Evolutionary conservation across 2,797 vertebrate genomes (phyloP).

Genomic region (Chanos chanos): DNA sequence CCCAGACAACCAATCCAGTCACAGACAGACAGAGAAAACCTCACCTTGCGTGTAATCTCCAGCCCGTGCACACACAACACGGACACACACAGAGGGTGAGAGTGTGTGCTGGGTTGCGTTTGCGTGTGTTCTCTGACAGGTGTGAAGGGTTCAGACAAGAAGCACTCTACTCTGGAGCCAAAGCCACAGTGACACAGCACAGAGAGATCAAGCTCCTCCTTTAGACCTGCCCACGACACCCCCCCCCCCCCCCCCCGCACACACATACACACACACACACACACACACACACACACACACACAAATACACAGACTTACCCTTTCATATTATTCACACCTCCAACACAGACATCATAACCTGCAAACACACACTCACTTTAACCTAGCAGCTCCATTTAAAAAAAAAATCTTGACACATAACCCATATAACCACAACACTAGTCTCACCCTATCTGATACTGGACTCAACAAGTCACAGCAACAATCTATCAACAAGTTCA

Average conservation of each 20-base stretch:
- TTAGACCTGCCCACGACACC: constrained; percentile 20
- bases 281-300: background rate
- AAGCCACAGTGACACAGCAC: constrained; percentile 28
- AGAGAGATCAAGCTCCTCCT: constrained; percentile 25
- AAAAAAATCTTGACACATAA: no score
- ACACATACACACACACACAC: constrained; percentile 5
- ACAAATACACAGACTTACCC: constrained; percentile 7
- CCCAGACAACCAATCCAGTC: constrained; percentile 25
- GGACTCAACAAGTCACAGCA: no score
- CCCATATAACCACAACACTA: no score
- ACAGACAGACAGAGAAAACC: background rate
- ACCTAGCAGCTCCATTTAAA: no score
- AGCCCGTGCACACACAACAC: background rate
- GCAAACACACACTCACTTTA: constrained; percentile 1
- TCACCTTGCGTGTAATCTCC: background rate
- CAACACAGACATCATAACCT: constrained; percentile 8
- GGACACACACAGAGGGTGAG: background rate
- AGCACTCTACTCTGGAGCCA: constrained; percentile 22
- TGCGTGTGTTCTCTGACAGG: constrained; percentile 11
- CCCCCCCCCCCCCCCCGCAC: constrained; percentile 1
- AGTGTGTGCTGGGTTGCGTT: no score
- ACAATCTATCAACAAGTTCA: no score
- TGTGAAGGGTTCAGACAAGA: constrained; percentile 29
- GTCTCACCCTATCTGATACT: no score
- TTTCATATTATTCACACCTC: background rate